Conservation (phyloP, 2,888 invertebrate genomes). For the Drosophila suboccidentalis region DNA sequence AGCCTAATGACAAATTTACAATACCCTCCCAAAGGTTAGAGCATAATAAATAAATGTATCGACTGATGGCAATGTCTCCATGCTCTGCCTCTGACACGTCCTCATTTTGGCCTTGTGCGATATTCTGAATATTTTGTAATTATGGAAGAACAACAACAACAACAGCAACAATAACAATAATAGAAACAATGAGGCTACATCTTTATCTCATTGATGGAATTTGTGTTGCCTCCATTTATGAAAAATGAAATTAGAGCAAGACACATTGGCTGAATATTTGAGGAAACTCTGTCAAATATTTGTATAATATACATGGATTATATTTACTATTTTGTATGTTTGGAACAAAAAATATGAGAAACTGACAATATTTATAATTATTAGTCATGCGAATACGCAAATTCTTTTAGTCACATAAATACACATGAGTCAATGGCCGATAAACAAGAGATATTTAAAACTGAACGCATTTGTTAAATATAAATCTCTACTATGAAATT, state of each 20-base stretch:
- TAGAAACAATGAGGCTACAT: slow-evolving; percentile 49
- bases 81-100: slow-evolving; percentile 42
- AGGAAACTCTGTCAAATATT: slow-evolving; percentile 48
- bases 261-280: slow-evolving; percentile 33
- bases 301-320: slow-evolving; percentile 12
- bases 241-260: slow-evolving; percentile 49
- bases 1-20: background rate
- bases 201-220: slow-evolving; percentile 61
- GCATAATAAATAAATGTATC: slow-evolving; percentile 31
- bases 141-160: slow-evolving; percentile 63
- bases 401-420: slow-evolving; percentile 2
- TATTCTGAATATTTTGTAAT: slow-evolving; percentile 76
- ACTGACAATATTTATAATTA: slow-evolving; percentile 30
- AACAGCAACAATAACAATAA: slow-evolving; percentile 26
- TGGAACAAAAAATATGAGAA: slow-evolving; percentile 9
- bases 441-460: background rate
- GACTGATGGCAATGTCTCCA: slow-evolving; percentile 33
- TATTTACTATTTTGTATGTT: slow-evolving; percentile 3
- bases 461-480: background rate
- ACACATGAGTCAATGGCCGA: slow-evolving; percentile 30
- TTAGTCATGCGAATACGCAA: slow-evolving; percentile 54
- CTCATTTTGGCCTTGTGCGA: slow-evolving; percentile 71
- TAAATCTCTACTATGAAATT: background rate
- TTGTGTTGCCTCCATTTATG: slow-evolving; percentile 46
- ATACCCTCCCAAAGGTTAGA: background rate